Evolutionary conservation across 2,888 invertebrate species (phyloP).

Genomic region (Eumacrocentrus americanus): DNA sequence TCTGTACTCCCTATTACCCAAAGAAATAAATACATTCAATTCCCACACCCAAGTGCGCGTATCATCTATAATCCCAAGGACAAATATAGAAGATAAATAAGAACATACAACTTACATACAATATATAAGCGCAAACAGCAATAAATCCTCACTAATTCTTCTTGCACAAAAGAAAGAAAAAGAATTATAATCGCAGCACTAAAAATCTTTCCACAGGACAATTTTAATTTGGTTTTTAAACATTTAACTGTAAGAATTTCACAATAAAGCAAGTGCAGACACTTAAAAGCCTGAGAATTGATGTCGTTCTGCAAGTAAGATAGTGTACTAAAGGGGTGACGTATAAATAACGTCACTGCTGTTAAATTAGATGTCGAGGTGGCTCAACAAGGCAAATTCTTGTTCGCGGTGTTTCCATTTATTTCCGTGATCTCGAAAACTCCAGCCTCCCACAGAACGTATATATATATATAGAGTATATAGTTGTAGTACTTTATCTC

Average conservation of each 20-base stretch:
- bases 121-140: too few species aligned
- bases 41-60: too few species aligned
- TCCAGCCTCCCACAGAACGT: background rate
- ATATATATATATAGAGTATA: background rate
- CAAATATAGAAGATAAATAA: too few species aligned
- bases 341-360: constrained; percentile 27
- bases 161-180: too few species aligned
- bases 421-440: background rate
- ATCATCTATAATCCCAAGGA: too few species aligned
- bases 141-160: too few species aligned
- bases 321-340: background rate
- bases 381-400: constrained; percentile 4
- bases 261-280: background rate
- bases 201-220: too few species aligned
- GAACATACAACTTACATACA: too few species aligned
- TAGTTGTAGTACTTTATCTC: background rate
- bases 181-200: too few species aligned
- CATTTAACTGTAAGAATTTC: constrained; percentile 6
- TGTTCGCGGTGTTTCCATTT: background rate
- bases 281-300: constrained; percentile 19
- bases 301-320: constrained; percentile 2
- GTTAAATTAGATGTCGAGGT: constrained; percentile 25
- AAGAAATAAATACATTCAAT: too few species aligned
- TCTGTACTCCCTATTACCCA: too few species aligned
- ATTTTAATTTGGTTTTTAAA: background rate